Evolutionary conservation across 2,113 vertebrate genomes (phyloP), one percentile per base, ranked within the genome.

Genomic region (Poecile atricapillus): DNA sequence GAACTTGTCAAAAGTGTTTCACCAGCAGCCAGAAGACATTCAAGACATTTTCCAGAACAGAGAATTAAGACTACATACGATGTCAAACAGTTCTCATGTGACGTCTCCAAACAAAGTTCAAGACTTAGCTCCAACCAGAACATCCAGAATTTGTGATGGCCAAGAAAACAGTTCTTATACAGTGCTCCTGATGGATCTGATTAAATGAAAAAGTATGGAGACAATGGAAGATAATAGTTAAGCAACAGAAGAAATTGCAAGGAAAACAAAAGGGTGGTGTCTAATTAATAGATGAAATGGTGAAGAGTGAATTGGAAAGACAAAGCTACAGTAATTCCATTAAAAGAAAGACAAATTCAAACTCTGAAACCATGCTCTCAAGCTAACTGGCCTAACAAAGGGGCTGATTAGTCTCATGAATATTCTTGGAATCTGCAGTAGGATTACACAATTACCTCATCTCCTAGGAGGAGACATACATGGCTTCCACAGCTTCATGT

Each of bases 41-140:
- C 31, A 90, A 92, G 69, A 62, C 55, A 56, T 95, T 78, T 84
- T 67, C 70, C 69, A 87, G 81, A 89, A 81, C 52, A 78, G 63
- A 92, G 67, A 89, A 83, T 62, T 76, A 93, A 87, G 70, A 69
- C 75, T 88, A 91, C 52, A 62, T 59, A 88, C 9, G 25, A 90
- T 63, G 67, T 83, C 78, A 84, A 91, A 73, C 76, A 82, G 75
- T 82, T 91, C 56, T 80, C 80, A 80, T 37, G 55, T 53, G 76
- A 77, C 5, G 4, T 56, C 81, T 88, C 83, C 76, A 75, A 89
- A 77, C 39, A 83, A 92, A 77, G 73, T 65, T 90, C 92, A 91
- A 93, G 78, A 60, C 53, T 82, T 79, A 71, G 62, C 95, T 95
- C 67, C 78, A 93, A 85, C 41, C 73, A 93, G 49, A 91, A 88